Conservation (phyloP, 1,140 invertebrate genomes). For the Ladona fulva region DNA sequence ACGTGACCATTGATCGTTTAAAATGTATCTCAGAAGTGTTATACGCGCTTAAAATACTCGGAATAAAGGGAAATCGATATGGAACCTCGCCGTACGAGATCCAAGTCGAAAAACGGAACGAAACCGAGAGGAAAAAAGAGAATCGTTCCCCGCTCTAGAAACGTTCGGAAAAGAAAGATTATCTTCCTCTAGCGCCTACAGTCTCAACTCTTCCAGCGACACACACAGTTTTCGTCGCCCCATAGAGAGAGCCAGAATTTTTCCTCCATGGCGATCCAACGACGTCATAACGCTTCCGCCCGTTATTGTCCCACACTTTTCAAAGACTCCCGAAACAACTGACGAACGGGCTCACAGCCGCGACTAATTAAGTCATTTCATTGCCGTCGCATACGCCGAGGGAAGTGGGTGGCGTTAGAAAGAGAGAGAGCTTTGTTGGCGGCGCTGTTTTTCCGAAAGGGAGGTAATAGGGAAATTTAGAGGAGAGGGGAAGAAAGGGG, state of each 20-base stretch:
- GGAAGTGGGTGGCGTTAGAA: neutral
- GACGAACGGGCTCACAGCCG: neutral
- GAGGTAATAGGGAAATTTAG: neutral
- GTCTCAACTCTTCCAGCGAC: neutral
- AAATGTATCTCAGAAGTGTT: too few species aligned
- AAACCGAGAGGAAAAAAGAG: too few species aligned
- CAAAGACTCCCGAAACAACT: neutral
- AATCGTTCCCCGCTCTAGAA: neutral
- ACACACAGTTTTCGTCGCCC: neutral
- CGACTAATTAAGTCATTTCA: conserved; percentile 7
- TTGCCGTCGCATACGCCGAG: neutral
- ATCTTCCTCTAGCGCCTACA: neutral
- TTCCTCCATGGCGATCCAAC: neutral
- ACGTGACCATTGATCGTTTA: too few species aligned
- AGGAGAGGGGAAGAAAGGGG: neutral
- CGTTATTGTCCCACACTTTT: neutral
- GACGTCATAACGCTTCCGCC: neutral
- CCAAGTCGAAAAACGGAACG: neutral
- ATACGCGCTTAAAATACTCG: too few species aligned
- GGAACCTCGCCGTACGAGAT: too few species aligned
- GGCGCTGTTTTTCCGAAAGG: neutral
- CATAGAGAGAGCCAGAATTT: neutral
- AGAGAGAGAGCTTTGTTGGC: neutral
- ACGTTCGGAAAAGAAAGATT: neutral
- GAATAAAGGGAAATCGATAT: too few species aligned